Conservation (phyloP, 2,113 vertebrate genomes). For the Oriolus oriolus region DNA sequence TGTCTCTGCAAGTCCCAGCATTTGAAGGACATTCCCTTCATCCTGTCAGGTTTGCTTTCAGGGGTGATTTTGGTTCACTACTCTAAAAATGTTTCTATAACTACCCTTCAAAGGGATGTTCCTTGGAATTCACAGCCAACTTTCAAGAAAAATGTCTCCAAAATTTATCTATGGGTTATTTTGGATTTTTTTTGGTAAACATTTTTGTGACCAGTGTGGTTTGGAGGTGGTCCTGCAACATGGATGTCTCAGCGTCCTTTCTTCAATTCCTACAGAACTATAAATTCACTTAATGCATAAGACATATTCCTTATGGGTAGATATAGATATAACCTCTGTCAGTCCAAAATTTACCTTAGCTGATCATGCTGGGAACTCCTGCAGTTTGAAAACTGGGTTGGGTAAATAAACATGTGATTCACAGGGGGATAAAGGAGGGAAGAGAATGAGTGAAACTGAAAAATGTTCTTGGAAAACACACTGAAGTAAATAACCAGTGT, state of each 20-base stretch:
- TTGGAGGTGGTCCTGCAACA: not conserved
- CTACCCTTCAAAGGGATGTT: not conserved
- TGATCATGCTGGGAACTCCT: not conserved
- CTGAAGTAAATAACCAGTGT: conserved; percentile 4
- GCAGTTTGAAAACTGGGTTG: not conserved
- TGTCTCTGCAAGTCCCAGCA: not conserved
- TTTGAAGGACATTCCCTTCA: not conserved
- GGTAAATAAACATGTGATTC: not conserved
- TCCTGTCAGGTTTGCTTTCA: not conserved
- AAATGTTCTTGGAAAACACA: not conserved
- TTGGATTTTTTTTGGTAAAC: not conserved
- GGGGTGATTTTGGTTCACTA: not conserved
- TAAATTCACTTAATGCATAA: not conserved
- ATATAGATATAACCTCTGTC: not conserved
- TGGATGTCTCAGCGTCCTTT: not conserved
- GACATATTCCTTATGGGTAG: not conserved
- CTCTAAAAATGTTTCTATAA: not conserved
- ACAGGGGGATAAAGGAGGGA: not conserved
- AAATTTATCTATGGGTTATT: not conserved
- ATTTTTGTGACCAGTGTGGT: not conserved
- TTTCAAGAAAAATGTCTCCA: not conserved
- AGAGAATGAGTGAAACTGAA: not conserved
- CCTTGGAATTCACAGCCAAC: not conserved
- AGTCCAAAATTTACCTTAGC: not conserved
- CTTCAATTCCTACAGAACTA: not conserved